phyloP scores from a whole-genome alignment of 2,113 vertebrate genomes.

The Chaenocephalus aceratus region DNA sequence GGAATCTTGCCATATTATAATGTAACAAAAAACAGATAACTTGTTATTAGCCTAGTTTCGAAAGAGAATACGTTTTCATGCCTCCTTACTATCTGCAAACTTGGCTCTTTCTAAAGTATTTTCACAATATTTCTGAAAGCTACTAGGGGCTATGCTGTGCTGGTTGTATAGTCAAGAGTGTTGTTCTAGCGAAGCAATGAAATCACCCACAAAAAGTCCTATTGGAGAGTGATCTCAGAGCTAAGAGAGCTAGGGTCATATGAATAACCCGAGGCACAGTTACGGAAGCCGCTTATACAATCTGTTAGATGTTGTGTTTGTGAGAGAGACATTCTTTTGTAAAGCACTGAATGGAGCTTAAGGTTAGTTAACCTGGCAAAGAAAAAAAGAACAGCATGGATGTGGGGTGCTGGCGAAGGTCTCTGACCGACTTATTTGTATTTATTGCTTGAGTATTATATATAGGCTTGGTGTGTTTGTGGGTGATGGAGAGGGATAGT shows the following conservation, averaged over 20 bases:
- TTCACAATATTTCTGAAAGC: neutral
- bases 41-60: too few relatives aligned
- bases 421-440: slow-evolving; percentile 3
- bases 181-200: slow-evolving; percentile 10
- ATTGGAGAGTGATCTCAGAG: slow-evolving; percentile 10
- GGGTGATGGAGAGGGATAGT: slow-evolving; percentile 15
- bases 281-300: slow-evolving; percentile 27
- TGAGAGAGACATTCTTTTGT: slow-evolving; percentile 7
- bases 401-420: slow-evolving; percentile 7
- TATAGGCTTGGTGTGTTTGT: neutral
- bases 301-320: slow-evolving; percentile 17
- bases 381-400: neutral
- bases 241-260: slow-evolving; percentile 8
- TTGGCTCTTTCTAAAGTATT: neutral
- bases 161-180: neutral
- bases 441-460: neutral
- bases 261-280: slow-evolving; percentile 34
- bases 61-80: too few relatives aligned
- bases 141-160: neutral
- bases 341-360: neutral
- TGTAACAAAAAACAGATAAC: too few relatives aligned
- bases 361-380: slow-evolving; percentile 6
- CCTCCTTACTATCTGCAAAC: too few relatives aligned
- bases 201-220: slow-evolving; percentile 5
- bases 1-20: too few relatives aligned